A percentile compares a stretch with the other conserved stretches of the same genome.
Evolutionary conservation across 2,797 vertebrate species (phyloP).

Genomic region (Melanotaenia nigrans): DNA sequence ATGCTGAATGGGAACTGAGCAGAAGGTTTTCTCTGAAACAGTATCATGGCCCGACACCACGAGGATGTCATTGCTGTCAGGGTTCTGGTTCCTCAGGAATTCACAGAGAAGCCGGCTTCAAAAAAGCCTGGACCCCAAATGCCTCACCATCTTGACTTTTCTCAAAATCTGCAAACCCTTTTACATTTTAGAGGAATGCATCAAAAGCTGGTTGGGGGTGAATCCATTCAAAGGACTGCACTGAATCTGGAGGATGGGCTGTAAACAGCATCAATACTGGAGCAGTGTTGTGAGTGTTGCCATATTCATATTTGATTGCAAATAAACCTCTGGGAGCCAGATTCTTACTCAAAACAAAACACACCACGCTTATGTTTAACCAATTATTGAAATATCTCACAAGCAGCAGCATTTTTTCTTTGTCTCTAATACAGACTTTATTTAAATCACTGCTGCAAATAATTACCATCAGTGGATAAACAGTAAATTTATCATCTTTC

Average conservation of each 20-base stretch:
- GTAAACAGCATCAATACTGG: conserved; percentile 55
- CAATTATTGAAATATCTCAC: conserved; percentile 49
- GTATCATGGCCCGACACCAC: neutral
- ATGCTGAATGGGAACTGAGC: conserved; percentile 11
- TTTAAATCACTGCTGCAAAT: conserved; percentile 12
- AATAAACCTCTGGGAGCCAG: conserved; percentile 49
- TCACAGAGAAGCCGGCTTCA: conserved; percentile 2
- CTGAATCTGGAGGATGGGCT: conserved; percentile 34
- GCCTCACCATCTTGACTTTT: neutral
- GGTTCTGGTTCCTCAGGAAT: neutral
- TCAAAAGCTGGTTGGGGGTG: conserved; percentile 14
- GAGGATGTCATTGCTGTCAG: neutral
- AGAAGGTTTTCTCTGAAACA: conserved; percentile 18
- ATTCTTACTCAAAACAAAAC: conserved; percentile 59
- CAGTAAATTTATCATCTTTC: neutral
- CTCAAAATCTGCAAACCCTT: conserved; percentile 22
- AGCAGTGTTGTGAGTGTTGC: conserved; percentile 26
- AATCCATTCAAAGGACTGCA: conserved; percentile 35
- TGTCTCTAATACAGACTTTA: conserved; percentile 14
- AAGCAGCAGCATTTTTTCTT: conserved; percentile 1
- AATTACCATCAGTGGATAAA: neutral
- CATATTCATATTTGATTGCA: conserved; percentile 58
- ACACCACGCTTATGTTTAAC: conserved; percentile 38
- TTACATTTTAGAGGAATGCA: conserved; percentile 33
- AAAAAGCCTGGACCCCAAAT: conserved; percentile 1